phyloP scores from a whole-genome alignment of 2,797 vertebrate genomes.

The Megaceryle alcyon region DNA sequence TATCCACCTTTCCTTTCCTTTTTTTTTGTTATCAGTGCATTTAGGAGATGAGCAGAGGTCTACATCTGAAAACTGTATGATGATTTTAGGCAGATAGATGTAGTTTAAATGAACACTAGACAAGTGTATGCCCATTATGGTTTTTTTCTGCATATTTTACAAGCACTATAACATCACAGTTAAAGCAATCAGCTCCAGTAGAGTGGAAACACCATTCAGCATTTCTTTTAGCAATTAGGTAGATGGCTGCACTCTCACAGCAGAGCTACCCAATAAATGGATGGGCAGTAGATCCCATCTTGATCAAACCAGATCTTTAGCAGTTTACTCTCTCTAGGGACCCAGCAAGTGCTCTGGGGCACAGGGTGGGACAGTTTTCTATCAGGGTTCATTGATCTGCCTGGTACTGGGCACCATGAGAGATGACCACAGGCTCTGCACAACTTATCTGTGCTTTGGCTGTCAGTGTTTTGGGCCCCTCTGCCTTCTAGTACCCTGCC shows the following conservation, averaged over 20 bases:
- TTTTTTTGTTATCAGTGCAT: background rate
- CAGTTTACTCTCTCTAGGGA: background rate
- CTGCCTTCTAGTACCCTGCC: no score
- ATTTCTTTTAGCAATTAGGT: background rate
- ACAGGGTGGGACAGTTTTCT: background rate
- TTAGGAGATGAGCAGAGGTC: background rate
- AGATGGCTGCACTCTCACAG: background rate
- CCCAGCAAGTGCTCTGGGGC: background rate
- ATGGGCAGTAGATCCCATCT: background rate
- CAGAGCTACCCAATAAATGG: background rate
- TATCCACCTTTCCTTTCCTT: background rate
- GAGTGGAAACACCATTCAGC: background rate
- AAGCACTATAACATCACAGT: background rate
- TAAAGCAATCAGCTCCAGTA: background rate
- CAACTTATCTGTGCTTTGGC: rapidly evolving
- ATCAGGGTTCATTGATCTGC: background rate
- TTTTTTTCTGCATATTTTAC: background rate
- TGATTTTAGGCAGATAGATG: background rate
- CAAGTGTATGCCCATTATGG: rapidly evolving
- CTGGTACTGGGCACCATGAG: background rate
- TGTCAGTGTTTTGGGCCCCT: background rate
- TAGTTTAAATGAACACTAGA: background rate
- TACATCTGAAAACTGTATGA: background rate
- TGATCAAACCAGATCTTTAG: background rate
- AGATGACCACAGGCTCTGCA: background rate